These are phyloP conservation scores for Cololabis saira DNA, from an alignment of 2,113 vertebrate genomes.

Conservation along the genomic window DNA sequence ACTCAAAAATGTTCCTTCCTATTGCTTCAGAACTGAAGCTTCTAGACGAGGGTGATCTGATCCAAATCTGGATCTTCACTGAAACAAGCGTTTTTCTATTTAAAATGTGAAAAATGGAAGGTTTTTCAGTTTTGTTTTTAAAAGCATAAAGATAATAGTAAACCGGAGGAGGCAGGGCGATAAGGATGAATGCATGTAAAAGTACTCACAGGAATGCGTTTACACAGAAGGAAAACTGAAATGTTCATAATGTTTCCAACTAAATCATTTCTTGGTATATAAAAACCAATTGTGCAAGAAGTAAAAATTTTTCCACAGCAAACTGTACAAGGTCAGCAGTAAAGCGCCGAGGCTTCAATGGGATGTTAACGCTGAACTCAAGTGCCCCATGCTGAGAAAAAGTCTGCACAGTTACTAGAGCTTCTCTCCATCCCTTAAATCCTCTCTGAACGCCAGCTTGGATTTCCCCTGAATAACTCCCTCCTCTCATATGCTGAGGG, in stretches of 20 bases:
- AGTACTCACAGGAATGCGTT: slow-evolving; percentile 16
- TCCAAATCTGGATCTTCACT: too few species aligned
- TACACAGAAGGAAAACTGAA: slow-evolving; percentile 8
- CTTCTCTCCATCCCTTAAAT: slow-evolving; percentile 50
- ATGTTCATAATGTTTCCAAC: slow-evolving; percentile 11
- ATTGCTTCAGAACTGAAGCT: background rate
- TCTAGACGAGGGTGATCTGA: too few species aligned
- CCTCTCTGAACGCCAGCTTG: slow-evolving; percentile 54
- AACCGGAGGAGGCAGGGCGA: background rate
- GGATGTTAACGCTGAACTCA: slow-evolving; percentile 18
- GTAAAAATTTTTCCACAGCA: background rate
- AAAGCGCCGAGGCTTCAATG: background rate
- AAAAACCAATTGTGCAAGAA: slow-evolving; percentile 1
- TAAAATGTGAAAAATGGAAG: too few species aligned
- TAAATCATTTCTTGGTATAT: background rate
- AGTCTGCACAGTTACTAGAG: slow-evolving; percentile 55
- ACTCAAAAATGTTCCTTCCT: background rate
- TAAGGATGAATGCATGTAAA: background rate
- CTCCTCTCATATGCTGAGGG: slow-evolving; percentile 72
- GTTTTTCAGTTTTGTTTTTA: slow-evolving; percentile 22
- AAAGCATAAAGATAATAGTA: slow-evolving; percentile 29
- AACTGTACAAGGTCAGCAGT: background rate
- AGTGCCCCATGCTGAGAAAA: slow-evolving; percentile 18
- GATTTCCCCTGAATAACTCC: slow-evolving; percentile 50
- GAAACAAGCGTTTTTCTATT: too few species aligned